These are phyloP conservation scores for Caiman crocodilus DNA, from an alignment of 2,797 vertebrate genomes.

Conservation along the genomic window DNA sequence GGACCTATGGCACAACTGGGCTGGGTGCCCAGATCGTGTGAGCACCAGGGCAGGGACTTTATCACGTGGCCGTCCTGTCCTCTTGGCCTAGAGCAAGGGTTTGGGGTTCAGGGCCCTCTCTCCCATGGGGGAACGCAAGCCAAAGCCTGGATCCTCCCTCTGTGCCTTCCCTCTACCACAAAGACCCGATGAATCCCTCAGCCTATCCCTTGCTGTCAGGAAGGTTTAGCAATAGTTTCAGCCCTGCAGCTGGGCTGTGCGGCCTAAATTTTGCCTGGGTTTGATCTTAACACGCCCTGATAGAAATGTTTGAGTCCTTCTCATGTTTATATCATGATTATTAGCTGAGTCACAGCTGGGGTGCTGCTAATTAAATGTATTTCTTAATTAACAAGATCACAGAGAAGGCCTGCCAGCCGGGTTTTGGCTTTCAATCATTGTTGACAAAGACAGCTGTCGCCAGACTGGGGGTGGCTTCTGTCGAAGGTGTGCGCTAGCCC, in stretches of 20 bases:
- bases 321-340: slow-evolving; percentile 61
- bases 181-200: background rate
- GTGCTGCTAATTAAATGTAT: slow-evolving; percentile 79
- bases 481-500: rapidly evolving
- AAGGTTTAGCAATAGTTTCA: background rate
- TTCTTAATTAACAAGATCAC: slow-evolving; percentile 79
- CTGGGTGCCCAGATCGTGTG: background rate
- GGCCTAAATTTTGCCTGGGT: background rate
- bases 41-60: background rate
- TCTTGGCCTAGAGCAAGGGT: background rate
- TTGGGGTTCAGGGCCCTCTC: background rate
- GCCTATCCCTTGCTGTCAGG: background rate
- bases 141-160: background rate
- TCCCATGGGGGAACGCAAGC: background rate
- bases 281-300: background rate
- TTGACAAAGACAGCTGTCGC: slow-evolving; percentile 68
- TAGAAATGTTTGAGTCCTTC: background rate
- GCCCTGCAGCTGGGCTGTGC: background rate
- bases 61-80: background rate
- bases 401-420: slow-evolving; percentile 64
- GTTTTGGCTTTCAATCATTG: slow-evolving; percentile 65
- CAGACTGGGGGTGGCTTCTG: background rate
- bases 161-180: rapidly evolving
- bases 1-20: background rate
- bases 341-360: slow-evolving; percentile 80